phyloP scores from a whole-genome alignment of 2,888 invertebrate species.

The Lithodes maja region DNA sequence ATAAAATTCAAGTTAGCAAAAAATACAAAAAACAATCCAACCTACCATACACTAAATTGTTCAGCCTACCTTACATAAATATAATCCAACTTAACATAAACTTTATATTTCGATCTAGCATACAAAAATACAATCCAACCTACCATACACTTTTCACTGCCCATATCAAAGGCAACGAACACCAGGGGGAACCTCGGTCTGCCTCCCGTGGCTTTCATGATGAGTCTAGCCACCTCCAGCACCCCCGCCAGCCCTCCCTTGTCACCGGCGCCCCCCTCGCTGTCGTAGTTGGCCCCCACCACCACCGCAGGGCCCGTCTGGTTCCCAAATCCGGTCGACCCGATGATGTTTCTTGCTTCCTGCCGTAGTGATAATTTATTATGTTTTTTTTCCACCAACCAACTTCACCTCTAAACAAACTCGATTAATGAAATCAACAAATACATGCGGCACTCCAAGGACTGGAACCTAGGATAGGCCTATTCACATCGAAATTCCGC shows the following conservation, averaged over 20 bases:
- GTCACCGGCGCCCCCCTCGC: not conserved
- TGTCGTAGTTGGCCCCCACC: constrained; percentile 34
- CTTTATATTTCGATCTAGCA: too few species aligned
- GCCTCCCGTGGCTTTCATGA: not conserved
- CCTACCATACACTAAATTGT: too few species aligned
- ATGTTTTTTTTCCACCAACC: too few species aligned
- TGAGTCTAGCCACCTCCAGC: constrained; percentile 34
- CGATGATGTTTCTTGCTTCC: constrained; percentile 6
- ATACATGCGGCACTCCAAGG: too few species aligned
- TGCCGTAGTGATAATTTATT: not conserved
- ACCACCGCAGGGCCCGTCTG: not conserved
- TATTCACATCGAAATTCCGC: too few species aligned
- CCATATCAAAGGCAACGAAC: constrained; percentile 26
- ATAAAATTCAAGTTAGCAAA: too few species aligned
- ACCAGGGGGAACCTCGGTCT: not conserved
- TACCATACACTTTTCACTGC: constrained; percentile 8
- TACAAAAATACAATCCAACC: not conserved
- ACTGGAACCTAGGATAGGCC: too few species aligned
- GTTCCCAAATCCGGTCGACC: not conserved
- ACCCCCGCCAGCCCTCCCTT: constrained; percentile 26
- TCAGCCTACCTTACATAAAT: too few species aligned
- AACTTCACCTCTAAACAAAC: too few species aligned
- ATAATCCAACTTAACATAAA: too few species aligned
- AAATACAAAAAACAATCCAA: too few species aligned
- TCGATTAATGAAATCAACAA: too few species aligned